Evolutionary conservation across 1,140 invertebrate genomes (phyloP).

Genomic region (Caenorhabditis latens): DNA sequence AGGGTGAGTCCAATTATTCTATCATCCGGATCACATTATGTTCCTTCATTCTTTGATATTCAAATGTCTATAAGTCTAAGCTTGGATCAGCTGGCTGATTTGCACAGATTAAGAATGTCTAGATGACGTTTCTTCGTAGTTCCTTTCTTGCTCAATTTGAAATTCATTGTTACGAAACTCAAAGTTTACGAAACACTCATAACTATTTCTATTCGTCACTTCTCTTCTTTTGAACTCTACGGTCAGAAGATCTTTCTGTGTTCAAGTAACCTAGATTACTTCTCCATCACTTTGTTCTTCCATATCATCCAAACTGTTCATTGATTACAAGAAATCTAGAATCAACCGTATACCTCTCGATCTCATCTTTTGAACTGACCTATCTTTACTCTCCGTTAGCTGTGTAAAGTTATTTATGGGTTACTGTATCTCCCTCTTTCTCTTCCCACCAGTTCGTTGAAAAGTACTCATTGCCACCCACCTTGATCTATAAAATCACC

Average conservation of each 20-base stretch:
- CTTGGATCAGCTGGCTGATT: not conserved
- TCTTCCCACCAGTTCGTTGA: not conserved
- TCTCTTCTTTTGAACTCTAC: no score
- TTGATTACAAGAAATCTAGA: no score
- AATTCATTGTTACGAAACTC: no score
- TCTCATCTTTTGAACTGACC: not conserved
- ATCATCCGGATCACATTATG: not conserved
- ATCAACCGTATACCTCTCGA: no score
- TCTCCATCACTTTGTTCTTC: no score
- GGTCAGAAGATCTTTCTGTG: no score
- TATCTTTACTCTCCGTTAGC: no score
- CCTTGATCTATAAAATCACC: not conserved
- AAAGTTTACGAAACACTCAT: no score
- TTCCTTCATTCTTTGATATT: not conserved
- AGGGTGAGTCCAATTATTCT: conserved; percentile 21
- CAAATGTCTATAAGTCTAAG: not conserved
- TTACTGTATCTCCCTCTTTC: not conserved
- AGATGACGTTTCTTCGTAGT: not conserved
- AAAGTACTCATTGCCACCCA: not conserved
- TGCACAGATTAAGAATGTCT: not conserved
- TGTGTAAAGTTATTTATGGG: not conserved
- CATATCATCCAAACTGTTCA: no score
- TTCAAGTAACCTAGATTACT: no score
- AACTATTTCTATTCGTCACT: no score
- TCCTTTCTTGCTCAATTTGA: no score